A percentile compares a stretch with the other conserved stretches of the same genome.
Conservation (phyloP, 2,797 vertebrate species). For the Mormyrops boulengeri region DNA sequence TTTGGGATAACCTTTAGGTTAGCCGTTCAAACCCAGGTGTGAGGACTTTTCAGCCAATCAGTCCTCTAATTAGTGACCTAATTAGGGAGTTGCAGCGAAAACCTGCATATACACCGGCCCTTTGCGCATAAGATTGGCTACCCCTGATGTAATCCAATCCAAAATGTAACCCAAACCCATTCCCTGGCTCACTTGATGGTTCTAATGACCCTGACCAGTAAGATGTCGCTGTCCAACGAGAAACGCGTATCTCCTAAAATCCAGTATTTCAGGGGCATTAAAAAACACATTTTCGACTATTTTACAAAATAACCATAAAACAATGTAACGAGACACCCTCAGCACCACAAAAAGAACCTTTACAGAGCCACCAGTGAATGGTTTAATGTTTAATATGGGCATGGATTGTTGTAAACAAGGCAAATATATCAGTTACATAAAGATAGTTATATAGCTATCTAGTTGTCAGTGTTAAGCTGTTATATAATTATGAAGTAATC, state of each 20-base stretch:
- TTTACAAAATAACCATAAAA: not conserved
- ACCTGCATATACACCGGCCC: no score
- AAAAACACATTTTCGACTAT: not conserved
- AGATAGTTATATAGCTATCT: not conserved
- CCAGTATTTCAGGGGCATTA: not conserved
- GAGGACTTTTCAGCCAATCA: no score
- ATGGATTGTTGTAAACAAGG: not conserved
- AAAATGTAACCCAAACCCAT: not conserved
- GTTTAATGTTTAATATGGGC: not conserved
- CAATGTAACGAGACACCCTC: not conserved
- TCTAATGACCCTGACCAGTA: not conserved
- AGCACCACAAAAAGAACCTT: not conserved
- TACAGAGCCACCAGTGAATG: not conserved
- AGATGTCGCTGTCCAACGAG: not conserved
- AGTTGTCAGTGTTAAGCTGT: not conserved
- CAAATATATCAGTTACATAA: not conserved
- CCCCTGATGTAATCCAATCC: not conserved
- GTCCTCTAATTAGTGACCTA: no score
- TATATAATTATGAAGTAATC: not conserved
- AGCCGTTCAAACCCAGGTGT: no score
- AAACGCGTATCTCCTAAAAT: not conserved
- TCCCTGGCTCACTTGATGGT: not conserved
- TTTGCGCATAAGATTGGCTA: no score
- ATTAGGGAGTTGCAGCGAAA: no score
- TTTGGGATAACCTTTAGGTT: no score